Conservation (phyloP, 2,888 invertebrate species). For the Himalopsyche anomala region DNA sequence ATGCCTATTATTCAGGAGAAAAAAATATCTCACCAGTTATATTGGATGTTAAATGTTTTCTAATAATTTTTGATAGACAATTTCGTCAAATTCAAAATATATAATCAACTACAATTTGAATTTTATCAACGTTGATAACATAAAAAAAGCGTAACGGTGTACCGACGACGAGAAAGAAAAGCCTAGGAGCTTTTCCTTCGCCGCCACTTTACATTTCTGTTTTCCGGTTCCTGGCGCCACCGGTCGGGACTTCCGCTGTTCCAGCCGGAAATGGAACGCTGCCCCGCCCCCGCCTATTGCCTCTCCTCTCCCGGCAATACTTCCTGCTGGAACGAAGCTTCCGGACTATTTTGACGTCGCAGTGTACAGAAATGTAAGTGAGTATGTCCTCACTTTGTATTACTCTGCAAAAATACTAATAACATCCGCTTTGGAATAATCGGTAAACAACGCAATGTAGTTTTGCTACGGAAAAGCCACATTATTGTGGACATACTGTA, state of each 20-base stretch:
- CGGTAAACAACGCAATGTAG: neutral
- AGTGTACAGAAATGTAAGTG: neutral
- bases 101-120: too few relatives aligned
- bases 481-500: too few relatives aligned
- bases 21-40: too few relatives aligned
- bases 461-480: neutral
- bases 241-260: conserved; percentile 64
- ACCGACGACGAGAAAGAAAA: conserved; percentile 28
- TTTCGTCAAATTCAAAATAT: too few relatives aligned
- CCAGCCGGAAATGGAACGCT: conserved; percentile 64
- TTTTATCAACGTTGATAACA: too few relatives aligned
- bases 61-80: too few relatives aligned
- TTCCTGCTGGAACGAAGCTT: conserved; percentile 64
- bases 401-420: neutral
- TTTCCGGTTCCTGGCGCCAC: conserved; percentile 66
- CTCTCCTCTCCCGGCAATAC: conserved; percentile 54
- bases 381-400: neutral
- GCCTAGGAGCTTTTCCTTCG: conserved; percentile 52
- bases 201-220: conserved; percentile 64
- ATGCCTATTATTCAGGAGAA: too few relatives aligned
- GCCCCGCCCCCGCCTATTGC: conserved; percentile 46
- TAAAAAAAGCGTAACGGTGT: neutral
- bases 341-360: conserved; percentile 65
- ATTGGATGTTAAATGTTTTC: too few relatives aligned
- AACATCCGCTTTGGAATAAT: neutral